Percentiles rank a stretch among this genome's conserved stretches.
These are phyloP conservation scores for Habroteleia sp. DNA, from an alignment of 2,888 invertebrate genomes.

Conservation along the genomic window DNA sequence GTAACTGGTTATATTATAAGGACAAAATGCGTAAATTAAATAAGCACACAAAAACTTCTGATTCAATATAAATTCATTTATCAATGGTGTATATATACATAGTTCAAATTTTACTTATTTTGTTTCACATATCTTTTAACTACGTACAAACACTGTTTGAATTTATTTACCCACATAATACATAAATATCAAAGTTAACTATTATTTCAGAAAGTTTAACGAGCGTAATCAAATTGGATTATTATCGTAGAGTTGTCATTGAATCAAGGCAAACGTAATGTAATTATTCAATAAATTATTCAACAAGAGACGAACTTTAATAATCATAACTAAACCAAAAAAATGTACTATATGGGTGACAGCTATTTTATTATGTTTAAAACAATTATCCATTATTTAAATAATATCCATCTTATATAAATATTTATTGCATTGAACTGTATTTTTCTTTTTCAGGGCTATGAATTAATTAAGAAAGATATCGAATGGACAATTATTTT, in stretches of 20 bases:
- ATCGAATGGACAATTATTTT: constrained; percentile 24
- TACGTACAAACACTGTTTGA: constrained; percentile 26
- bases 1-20: too few species aligned
- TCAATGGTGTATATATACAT: constrained; percentile 43
- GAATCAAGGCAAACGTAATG: too few species aligned
- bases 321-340: too few species aligned
- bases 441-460: too few species aligned
- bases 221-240: background rate
- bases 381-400: constrained; percentile 19
- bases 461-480: constrained; percentile 1
- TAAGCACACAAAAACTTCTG: too few species aligned
- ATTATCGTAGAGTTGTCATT: too few species aligned
- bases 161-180: constrained; percentile 14
- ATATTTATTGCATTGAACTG: too few species aligned
- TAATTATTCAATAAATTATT: background rate
- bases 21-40: too few species aligned
- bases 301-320: background rate
- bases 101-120: constrained; percentile 14
- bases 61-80: constrained; percentile 53
- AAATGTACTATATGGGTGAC: constrained; percentile 27
- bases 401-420: too few species aligned
- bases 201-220: too few species aligned
- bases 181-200: background rate
- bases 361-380: constrained; percentile 25
- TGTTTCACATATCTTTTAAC: constrained; percentile 24